A percentile compares a stretch with the other conserved stretches of the same genome.
Evolutionary conservation across 2,113 vertebrate genomes (phyloP).

Genomic region (Plectropomus leopardus): DNA sequence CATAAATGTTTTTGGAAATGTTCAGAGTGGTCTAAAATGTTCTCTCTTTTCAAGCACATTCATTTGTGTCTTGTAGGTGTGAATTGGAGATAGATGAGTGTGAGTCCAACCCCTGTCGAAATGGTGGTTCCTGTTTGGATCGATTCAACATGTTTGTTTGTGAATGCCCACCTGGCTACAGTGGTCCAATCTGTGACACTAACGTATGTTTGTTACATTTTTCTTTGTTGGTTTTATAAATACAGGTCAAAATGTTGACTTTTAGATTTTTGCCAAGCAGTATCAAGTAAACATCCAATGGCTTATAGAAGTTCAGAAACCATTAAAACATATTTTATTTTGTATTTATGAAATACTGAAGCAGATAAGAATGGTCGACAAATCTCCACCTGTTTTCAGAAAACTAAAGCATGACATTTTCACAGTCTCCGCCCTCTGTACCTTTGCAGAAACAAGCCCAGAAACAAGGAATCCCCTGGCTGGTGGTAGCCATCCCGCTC

Average conservation of each 20-base stretch:
- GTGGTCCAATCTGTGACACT: conserved; percentile 88
- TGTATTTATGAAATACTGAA: not conserved
- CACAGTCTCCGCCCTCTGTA: not conserved
- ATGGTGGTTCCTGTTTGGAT: conserved; percentile 91
- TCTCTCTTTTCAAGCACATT: not conserved
- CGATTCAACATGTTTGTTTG: conserved; percentile 88
- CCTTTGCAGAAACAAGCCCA: conserved; percentile 86
- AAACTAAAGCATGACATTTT: not conserved
- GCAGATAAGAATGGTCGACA: no score
- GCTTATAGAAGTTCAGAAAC: no score
- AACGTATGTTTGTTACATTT: conserved; percentile 82
- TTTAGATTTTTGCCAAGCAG: not conserved
- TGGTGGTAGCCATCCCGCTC: conserved; percentile 90
- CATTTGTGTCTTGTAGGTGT: conserved; percentile 84
- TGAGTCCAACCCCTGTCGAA: conserved; percentile 90
- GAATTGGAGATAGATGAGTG: conserved; percentile 88
- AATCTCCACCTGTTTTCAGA: not conserved
- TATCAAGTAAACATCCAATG: not conserved
- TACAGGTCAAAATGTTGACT: not conserved
- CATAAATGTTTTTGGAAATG: not conserved
- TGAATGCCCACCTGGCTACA: conserved; percentile 88
- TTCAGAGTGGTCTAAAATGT: not conserved
- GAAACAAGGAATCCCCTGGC: conserved; percentile 85
- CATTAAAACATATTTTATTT: not conserved
- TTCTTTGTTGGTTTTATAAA: not conserved